These are phyloP conservation scores for Digitonthophagus gazella DNA, from an alignment of 2,888 invertebrate genomes.

Conservation along the genomic window DNA sequence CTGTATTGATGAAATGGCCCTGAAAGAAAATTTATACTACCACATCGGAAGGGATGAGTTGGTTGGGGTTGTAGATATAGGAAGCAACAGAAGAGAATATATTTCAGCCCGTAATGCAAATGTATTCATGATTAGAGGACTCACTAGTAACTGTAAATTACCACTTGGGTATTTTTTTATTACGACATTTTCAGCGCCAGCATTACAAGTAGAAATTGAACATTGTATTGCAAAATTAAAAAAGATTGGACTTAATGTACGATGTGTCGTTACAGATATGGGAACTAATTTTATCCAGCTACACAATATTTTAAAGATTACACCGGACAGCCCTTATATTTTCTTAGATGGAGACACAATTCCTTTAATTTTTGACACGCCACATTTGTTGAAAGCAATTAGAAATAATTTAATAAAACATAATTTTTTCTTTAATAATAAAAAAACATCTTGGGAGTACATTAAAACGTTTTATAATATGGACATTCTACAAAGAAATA, in stretches of 20 bases:
- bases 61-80: slow-evolving; percentile 4
- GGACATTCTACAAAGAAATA: not conserved
- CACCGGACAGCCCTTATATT: not conserved
- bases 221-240: not conserved
- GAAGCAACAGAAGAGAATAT: not conserved
- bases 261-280: not conserved
- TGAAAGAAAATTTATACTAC: slow-evolving; percentile 6
- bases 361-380: not conserved
- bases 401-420: not conserved
- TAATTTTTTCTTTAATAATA: not conserved
- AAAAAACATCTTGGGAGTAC: not conserved
- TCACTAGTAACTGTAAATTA: slow-evolving; percentile 2
- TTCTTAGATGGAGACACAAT: not conserved
- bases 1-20: slow-evolving; percentile 5
- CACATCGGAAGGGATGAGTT: slow-evolving; percentile 4
- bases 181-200: not conserved
- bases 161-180: slow-evolving; percentile 3
- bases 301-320: not conserved
- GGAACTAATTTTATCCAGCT: not conserved
- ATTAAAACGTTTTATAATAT: not conserved
- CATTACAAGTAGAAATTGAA: not conserved
- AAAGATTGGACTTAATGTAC: not conserved
- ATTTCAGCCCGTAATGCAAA: not conserved
- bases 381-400: not conserved
- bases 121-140: not conserved